phyloP scores from a whole-genome alignment of 2,113 vertebrate genomes.

The Eptatretus burgeri region DNA sequence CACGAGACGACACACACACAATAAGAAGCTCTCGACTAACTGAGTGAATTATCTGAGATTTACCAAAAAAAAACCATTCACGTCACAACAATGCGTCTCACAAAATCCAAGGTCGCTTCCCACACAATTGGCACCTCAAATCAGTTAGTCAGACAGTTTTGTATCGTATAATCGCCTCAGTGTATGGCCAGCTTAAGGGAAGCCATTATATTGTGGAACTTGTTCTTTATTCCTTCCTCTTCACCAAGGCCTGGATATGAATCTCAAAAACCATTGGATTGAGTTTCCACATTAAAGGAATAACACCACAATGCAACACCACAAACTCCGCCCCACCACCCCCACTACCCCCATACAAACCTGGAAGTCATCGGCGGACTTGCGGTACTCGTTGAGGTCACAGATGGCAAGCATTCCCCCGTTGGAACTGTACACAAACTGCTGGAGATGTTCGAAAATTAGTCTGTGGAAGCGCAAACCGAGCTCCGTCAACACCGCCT shows the following conservation, averaged over 20 bases:
- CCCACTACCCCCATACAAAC: no score
- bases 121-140: no score
- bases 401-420: constrained; percentile 97
- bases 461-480: constrained; percentile 90
- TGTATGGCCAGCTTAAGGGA: no score
- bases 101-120: no score
- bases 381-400: constrained; percentile 82
- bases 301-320: background rate
- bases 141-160: no score
- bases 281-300: background rate
- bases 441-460: constrained; percentile 81
- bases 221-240: background rate
- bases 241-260: background rate
- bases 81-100: no score
- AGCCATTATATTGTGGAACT: no score
- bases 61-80: no score
- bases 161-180: no score
- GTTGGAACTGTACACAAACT: constrained; percentile 91
- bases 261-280: background rate
- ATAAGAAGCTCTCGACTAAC: no score
- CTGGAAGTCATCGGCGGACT: constrained; percentile 84
- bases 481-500: constrained; percentile 70
- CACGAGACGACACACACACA: no score
- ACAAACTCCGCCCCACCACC: background rate
- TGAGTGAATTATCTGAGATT: no score